These are phyloP conservation scores for Tokudaia muenninki DNA, from an alignment of 2,797 vertebrate genomes.

Conservation along the genomic window DNA sequence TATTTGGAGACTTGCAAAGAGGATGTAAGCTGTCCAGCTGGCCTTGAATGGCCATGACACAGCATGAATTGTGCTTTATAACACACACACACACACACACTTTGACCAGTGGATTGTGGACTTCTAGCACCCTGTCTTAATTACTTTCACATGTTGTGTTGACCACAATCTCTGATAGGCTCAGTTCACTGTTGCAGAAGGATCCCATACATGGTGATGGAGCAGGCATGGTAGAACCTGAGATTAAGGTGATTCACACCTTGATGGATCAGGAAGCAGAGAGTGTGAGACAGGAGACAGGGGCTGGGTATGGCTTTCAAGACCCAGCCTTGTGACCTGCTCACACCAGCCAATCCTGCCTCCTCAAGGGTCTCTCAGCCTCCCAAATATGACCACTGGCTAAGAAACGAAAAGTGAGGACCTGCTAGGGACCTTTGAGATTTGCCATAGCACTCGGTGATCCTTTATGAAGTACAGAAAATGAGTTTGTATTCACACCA, in stretches of 20 bases:
- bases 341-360: not conserved
- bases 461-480: not conserved
- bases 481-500: not conserved
- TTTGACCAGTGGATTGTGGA: not conserved
- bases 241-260: not conserved
- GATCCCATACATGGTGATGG: not conserved
- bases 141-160: too few species aligned
- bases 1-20: not conserved
- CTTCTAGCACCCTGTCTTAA: not conserved
- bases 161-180: not conserved
- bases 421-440: not conserved
- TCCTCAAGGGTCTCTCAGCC: not conserved
- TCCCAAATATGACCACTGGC: not conserved
- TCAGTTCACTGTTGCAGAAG: too few species aligned
- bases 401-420: not conserved
- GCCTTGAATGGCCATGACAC: not conserved
- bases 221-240: not conserved
- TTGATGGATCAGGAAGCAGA: not conserved
- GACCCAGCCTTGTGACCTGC: not conserved
- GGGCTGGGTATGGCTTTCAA: not conserved
- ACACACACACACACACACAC: too few species aligned
- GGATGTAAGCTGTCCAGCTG: not conserved
- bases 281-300: not conserved
- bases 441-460: not conserved
- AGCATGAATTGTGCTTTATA: not conserved